A percentile compares a stretch with the other conserved stretches of the same genome.
phyloP scores from a whole-genome alignment of 2,888 invertebrate genomes.

The Tachystola acroxantha region DNA sequence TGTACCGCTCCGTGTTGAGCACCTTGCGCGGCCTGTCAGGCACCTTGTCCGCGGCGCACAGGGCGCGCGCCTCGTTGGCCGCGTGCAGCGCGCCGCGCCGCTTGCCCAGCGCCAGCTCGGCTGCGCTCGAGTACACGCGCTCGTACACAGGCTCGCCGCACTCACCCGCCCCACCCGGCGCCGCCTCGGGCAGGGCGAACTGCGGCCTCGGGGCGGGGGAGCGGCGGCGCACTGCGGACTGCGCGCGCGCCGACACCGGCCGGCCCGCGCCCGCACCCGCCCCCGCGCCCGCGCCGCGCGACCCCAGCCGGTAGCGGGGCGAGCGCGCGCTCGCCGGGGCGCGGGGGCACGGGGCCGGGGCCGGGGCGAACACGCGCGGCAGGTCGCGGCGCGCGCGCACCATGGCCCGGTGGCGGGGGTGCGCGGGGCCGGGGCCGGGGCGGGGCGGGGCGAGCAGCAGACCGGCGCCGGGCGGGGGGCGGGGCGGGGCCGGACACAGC shows the following conservation, averaged over 20 bases:
- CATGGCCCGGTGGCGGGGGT: conserved; percentile 8
- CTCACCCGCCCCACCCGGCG: conserved; percentile 18
- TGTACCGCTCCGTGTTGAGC: conserved; percentile 34
- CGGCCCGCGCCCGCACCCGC: conserved; percentile 24
- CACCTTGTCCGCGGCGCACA: conserved; percentile 14
- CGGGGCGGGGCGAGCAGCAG: conserved; percentile 9
- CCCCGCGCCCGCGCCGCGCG: conserved; percentile 13
- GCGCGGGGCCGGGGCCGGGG: conserved; percentile 12
- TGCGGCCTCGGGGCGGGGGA: conserved; percentile 25
- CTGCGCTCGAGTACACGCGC: conserved; percentile 18
- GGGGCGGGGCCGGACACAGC: conserved; percentile 15
- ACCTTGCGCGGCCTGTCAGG: conserved; percentile 17
- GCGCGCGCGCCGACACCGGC: conserved; percentile 18
- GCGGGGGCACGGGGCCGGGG: conserved; percentile 13
- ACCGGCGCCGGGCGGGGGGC: conserved; percentile 14
- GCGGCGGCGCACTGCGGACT: conserved; percentile 18
- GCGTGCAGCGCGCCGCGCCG: conserved; percentile 12
- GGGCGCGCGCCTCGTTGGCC: conserved; percentile 17
- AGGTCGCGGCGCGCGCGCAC: conserved; percentile 17
- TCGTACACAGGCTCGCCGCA: conserved; percentile 18
- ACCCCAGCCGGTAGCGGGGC: conserved; percentile 18
- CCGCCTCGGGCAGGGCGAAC: conserved; percentile 25
- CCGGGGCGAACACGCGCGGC: conserved; percentile 21
- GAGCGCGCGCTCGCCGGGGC: conserved; percentile 15
- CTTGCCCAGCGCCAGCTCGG: conserved; percentile 6